Evolutionary conservation across 1,140 invertebrate genomes (phyloP).

Genomic region (Hylyphantes graminicola): DNA sequence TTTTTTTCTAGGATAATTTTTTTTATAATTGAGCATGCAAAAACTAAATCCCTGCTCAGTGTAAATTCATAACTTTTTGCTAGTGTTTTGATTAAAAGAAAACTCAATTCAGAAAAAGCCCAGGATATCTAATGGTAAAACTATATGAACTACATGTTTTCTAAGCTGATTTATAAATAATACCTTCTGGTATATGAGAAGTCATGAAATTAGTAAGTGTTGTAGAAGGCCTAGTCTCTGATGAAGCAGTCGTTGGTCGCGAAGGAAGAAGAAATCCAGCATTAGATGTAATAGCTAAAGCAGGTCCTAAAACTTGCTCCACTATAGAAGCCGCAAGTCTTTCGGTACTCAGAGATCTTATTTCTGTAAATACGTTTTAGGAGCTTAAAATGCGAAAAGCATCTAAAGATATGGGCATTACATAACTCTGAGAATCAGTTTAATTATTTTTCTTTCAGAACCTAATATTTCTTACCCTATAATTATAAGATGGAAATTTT

Average conservation of each 20-base stretch:
- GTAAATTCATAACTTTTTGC: no score
- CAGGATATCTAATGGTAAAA: no score
- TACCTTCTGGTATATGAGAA: conserved; percentile 48
- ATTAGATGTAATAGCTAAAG: conserved; percentile 62
- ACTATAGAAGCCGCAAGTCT: conserved; percentile 69
- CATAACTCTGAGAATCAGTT: no score
- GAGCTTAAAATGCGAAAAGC: conserved; percentile 11
- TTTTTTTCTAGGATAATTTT: no score
- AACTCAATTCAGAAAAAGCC: no score
- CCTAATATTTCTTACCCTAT: no score
- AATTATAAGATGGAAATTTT: no score
- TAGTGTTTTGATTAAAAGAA: no score
- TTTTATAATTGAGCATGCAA: no score
- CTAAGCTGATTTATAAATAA: conserved; percentile 20
- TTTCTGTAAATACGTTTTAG: conserved; percentile 42
- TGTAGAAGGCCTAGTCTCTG: conserved; percentile 46
- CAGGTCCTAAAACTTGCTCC: conserved; percentile 68
- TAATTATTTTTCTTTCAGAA: no score
- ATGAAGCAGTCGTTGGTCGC: conserved; percentile 20
- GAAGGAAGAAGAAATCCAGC: conserved; percentile 54
- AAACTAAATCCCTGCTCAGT: no score
- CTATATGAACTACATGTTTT: neutral
- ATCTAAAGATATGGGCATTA: neutral
- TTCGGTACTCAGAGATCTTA: conserved; percentile 65
- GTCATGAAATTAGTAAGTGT: conserved; percentile 40